Percentiles rank a stretch among this genome's conserved stretches.
phyloP scores from a whole-genome alignment of 1,140 invertebrate species.

The Drosophila tani region DNA sequence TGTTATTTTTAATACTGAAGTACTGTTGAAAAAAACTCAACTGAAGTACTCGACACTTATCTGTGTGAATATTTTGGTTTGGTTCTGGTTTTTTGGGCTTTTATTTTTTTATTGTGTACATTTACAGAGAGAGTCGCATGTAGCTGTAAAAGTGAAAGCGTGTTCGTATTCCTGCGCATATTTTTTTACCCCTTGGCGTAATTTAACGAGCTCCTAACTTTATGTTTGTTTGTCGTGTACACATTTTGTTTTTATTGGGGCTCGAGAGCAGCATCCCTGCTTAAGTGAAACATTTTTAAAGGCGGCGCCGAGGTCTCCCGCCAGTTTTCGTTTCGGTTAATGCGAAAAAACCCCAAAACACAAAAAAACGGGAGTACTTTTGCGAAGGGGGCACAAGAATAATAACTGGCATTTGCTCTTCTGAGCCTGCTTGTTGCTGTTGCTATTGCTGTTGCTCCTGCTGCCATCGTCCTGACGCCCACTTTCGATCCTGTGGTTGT shows the following conservation, averaged over 20 bases:
- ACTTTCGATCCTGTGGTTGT: conserved; percentile 38
- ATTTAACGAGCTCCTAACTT: conserved; percentile 82
- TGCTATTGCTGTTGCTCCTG: conserved; percentile 8
- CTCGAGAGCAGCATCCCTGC: conserved; percentile 40
- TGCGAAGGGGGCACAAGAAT: conserved; percentile 13
- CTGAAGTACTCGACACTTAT: too few relatives aligned
- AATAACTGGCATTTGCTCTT: conserved; percentile 44
- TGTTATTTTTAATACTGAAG: neutral
- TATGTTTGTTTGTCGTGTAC: conserved; percentile 82
- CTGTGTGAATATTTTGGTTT: neutral
- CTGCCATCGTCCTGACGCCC: conserved; percentile 6
- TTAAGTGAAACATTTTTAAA: conserved; percentile 83
- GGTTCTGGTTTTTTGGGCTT: neutral
- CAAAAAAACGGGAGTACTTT: conserved; percentile 23
- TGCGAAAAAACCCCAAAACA: conserved; percentile 51
- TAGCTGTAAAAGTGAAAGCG: conserved; percentile 63
- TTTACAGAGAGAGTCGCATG: conserved; percentile 11
- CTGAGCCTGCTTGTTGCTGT: conserved; percentile 24
- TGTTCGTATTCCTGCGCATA: conserved; percentile 60
- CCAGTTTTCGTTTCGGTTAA: conserved; percentile 69
- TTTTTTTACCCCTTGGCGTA: conserved; percentile 72
- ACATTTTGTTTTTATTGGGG: conserved; percentile 81
- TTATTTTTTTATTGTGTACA: conserved; percentile 1
- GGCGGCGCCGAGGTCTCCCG: conserved; percentile 25
- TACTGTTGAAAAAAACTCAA: neutral